Evolutionary conservation across 53 echinoderm and acorn worm genomes (phyloP).

Genomic region (Holothuria leucospilota): DNA sequence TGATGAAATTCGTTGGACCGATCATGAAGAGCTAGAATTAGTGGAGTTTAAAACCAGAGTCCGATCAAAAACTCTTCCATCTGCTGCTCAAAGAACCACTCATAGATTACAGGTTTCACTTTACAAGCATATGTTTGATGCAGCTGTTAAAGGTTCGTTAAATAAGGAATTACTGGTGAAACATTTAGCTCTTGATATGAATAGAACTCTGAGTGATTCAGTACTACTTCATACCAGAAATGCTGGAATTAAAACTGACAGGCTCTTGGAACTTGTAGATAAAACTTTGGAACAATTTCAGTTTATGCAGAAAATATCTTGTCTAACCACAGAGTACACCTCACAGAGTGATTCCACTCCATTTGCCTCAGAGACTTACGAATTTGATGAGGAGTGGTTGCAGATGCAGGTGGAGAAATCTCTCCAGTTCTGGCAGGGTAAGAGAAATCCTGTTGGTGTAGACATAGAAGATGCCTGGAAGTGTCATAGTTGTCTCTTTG

Average conservation of each 20-base stretch:
- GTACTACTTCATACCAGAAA: conserved; percentile 46
- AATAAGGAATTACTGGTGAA: conserved; percentile 51
- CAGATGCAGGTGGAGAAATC: conserved; percentile 64
- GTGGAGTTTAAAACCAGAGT: conserved; percentile 92
- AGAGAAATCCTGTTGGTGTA: conserved; percentile 73
- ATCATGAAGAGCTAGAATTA: conserved; percentile 69
- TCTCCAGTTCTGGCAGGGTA: conserved; percentile 80
- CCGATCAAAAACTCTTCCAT: conserved; percentile 52
- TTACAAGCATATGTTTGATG: conserved; percentile 92
- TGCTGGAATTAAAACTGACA: conserved; percentile 39
- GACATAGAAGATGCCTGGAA: conserved; percentile 98
- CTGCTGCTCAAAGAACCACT: conserved; percentile 72
- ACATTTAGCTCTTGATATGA: conserved; percentile 57
- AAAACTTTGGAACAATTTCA: conserved; percentile 69
- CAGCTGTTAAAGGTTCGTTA: conserved; percentile 67
- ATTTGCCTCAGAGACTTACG: conserved; percentile 67
- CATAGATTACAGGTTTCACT: conserved; percentile 82
- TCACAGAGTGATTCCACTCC: conserved; percentile 55
- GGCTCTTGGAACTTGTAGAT: conserved; percentile 69
- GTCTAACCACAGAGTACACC: conserved; percentile 76
- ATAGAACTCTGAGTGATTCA: conserved; percentile 59
- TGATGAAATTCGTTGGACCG: conserved; percentile 84
- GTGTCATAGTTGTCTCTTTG: conserved; percentile 77
- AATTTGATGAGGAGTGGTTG: conserved; percentile 84
- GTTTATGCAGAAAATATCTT: conserved; percentile 75